Percentiles rank a stretch among this genome's conserved stretches.
Evolutionary conservation across 2,113 vertebrate species (phyloP).

Genomic region (Plecturocebus donacophilus): DNA sequence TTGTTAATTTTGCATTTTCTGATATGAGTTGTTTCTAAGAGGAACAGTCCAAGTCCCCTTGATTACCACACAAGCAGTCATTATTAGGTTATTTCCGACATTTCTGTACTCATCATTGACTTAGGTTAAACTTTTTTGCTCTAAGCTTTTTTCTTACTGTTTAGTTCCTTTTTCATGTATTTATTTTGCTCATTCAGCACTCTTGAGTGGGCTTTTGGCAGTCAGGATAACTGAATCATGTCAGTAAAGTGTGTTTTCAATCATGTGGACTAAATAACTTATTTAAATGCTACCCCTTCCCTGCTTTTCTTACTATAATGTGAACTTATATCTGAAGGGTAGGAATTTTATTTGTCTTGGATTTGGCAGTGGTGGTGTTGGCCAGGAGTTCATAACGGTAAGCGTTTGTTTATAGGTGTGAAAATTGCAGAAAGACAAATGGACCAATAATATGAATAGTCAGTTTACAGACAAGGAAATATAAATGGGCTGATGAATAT

Average conservation of each 20-base stretch:
- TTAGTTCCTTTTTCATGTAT: not conserved
- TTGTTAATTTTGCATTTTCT: conserved; percentile 30
- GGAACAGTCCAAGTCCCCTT: not conserved
- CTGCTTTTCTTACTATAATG: not conserved
- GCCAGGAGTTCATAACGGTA: not conserved
- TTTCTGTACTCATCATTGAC: not conserved
- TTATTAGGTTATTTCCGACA: not conserved
- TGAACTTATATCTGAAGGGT: not conserved
- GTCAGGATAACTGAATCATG: not conserved
- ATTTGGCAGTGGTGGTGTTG: not conserved
- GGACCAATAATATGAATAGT: not conserved
- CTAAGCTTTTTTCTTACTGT: not conserved
- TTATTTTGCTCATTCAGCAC: not conserved
- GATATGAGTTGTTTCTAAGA: not conserved
- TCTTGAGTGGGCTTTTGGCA: not conserved
- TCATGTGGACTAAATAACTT: not conserved
- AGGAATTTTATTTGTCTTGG: not conserved
- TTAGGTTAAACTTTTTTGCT: not conserved
- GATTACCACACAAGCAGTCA: not conserved
- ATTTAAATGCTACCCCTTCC: not conserved
- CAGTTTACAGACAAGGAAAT: not conserved
- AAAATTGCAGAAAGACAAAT: not conserved
- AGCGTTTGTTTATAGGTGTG: not conserved
- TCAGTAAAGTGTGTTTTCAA: not conserved
- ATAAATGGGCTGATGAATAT: conserved; percentile 1